Evolutionary conservation across 2,888 invertebrate genomes (phyloP).

Genomic region (Operophtera brumata): DNA sequence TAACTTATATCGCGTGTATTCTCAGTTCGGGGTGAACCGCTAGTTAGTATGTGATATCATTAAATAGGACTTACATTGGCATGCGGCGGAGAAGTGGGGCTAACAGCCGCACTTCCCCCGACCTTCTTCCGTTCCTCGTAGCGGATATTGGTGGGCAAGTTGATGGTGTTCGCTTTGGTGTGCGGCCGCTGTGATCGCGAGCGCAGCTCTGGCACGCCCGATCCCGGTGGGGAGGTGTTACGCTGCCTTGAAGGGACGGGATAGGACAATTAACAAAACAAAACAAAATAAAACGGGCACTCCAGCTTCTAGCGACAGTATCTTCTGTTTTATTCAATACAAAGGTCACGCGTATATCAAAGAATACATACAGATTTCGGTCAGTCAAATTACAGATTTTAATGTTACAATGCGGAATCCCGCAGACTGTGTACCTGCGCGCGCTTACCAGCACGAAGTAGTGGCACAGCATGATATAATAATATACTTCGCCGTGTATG

Average conservation of each 20-base stretch:
- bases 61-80: slow-evolving; percentile 61
- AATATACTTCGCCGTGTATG: no score
- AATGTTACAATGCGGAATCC: neutral
- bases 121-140: slow-evolving; percentile 60
- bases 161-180: slow-evolving; percentile 81
- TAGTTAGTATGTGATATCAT: neutral
- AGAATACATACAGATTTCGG: no score
- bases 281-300: slow-evolving; percentile 51
- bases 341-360: no score
- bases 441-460: neutral
- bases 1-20: no score
- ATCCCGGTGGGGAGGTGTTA: slow-evolving; percentile 64
- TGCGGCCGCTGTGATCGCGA: slow-evolving; percentile 67
- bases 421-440: neutral
- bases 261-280: slow-evolving; percentile 52
- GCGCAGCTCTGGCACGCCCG: slow-evolving; percentile 60
- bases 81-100: slow-evolving; percentile 69
- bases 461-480: no score
- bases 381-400: no score
- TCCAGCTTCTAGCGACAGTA: slow-evolving; percentile 47
- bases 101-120: slow-evolving; percentile 48
- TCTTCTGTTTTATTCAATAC: slow-evolving; percentile 1
- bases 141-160: slow-evolving; percentile 75
- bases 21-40: no score
- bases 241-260: slow-evolving; percentile 64